Evolutionary conservation across 2,888 invertebrate species (phyloP), one percentile per base, ranked within the genome.

Genomic region (Drosophila paramelanica): DNA sequence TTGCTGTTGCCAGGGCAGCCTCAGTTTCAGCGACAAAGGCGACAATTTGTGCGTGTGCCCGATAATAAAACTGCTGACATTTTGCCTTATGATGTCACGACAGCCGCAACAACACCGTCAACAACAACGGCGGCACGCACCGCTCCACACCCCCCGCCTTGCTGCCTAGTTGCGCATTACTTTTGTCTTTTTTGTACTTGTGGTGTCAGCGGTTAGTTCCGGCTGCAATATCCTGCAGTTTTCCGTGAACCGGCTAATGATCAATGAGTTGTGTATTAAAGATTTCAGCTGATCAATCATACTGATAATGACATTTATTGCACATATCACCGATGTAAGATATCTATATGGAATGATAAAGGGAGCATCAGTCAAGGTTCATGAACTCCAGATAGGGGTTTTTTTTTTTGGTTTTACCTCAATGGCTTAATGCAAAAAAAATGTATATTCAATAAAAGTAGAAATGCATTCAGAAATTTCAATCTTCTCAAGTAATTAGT

Each of bases 41-140:
- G 75, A 69, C 67, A 77, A 73, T 82, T 86, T 80, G 80, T 76
- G 75, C 68, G 73, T 71, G 70, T 64, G 76, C 56, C 66, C 67
- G 83, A 81, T 84, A 87, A 87, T 87, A 77, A 85, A 87, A 80
- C 60, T 77, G 76, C 78, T 87, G 88, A 85, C 88, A 87, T 75
- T 80, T 78, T 73, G 82, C 71, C 85, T 75, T 84, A 87, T 84
- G 87, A 81, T 84, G 79, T 87, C 84, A 84, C 67, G 71, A 71
- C 73, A 76, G 57, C 61, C 57, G 50, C 78, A 46, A 47, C 53
- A 50, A 36, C 46, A 58, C 23, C 69, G 53, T 42, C 50, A 49
- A 61, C 49, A 55, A 50, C 60, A 45, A 45, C 8, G 31, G 31
- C 31, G 2, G 31, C 31, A 31, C 31, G 10, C 10, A 10, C 31